Base-by-base conservation (phyloP, 2,113 vertebrate genomes). In the Lutjanus erythropterus region DNA sequence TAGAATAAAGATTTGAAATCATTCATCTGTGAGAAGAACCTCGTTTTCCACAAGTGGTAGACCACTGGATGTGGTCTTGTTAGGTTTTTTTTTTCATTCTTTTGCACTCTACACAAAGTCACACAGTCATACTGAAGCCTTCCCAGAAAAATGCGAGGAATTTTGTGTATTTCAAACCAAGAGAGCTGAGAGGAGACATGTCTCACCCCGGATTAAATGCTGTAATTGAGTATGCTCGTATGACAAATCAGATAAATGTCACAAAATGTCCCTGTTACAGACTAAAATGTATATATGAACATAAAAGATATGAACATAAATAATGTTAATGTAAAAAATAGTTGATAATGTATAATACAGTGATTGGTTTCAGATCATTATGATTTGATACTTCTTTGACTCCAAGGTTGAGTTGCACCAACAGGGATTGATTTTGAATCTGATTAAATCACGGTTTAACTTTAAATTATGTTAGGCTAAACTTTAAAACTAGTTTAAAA, bases 101-200 rank as follows among this genome's bases (percentile, higher is more conserved):
- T 75, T 66, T 19, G 9, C 25, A 14, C 27, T 41, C 23, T 9
- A 67, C 23, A 83, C 66, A 59, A 50, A 75, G 71, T 76, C 71
- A 35, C 12, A 29, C 44, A 50, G 66, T 49, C 72, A 44, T 1
- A 37, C 41, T 77, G 60, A 19, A 75, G 58, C 33, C 47, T 65
- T 75, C 14, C 27, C 4, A 2, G 52, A 61, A 68, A 80, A 78
- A 84, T 81, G 46, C n/a, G 31, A 42, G 55, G 52, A 70, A 80
- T 85, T 72, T 73, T 35, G 31, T 53, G 60, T 42, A 47, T 76
- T 33, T 75, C 67, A 73, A 47, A 49, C 47, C n/a, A 64, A 71
- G 5, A 76, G 56, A 80, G 41, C 1, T 18, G 25, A 66, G 8
- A 52, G 21, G 6, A 50, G 61, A 52, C 12, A 8, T 2, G 1